A percentile compares a stretch with the other conserved stretches of the same genome.
phyloP scores from a whole-genome alignment of 2,888 invertebrate species.

The Acleris cristana region DNA sequence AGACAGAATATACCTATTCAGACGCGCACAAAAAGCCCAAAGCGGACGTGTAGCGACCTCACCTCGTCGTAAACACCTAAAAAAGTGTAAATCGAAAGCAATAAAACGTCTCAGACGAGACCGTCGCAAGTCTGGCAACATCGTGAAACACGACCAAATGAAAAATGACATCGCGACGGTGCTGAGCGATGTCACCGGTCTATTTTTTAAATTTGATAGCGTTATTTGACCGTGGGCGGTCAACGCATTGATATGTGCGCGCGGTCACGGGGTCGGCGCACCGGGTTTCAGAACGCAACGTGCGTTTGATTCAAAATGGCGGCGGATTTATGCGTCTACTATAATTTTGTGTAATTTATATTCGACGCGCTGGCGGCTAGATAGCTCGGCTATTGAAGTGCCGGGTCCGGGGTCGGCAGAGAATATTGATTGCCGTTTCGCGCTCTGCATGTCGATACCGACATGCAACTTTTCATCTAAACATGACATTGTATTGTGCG shows the following conservation, averaged over 20 bases:
- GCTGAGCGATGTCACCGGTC: slow-evolving; percentile 44
- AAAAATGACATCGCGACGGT: slow-evolving; percentile 13
- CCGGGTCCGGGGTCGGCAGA: slow-evolving; percentile 64
- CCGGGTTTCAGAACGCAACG: slow-evolving; percentile 59
- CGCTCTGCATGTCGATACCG: slow-evolving; percentile 51
- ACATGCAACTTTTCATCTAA: slow-evolving; percentile 20
- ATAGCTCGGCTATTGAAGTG: slow-evolving; percentile 76
- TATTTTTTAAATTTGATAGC: slow-evolving; percentile 62
- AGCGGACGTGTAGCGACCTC: slow-evolving; percentile 75
- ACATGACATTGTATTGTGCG: not conserved
- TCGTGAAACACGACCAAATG: slow-evolving; percentile 46
- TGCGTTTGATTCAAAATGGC: slow-evolving; percentile 49
- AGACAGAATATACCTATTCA: slow-evolving; percentile 16
- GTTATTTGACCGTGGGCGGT: slow-evolving; percentile 76
- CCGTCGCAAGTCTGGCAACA: slow-evolving; percentile 57
- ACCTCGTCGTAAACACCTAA: slow-evolving; percentile 73
- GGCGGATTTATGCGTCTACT: slow-evolving; percentile 48
- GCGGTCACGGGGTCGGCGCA: slow-evolving; percentile 79
- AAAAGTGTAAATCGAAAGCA: slow-evolving; percentile 76
- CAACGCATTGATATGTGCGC: slow-evolving; percentile 77
- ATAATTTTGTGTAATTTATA: slow-evolving; percentile 77
- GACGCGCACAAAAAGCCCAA: slow-evolving; percentile 61
- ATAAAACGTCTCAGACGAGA: slow-evolving; percentile 72
- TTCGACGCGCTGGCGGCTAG: slow-evolving; percentile 74
- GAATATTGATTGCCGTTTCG: slow-evolving; percentile 70